Base-by-base conservation (phyloP, 2,888 invertebrate genomes). In the Lasioglossum villosulum region DNA sequence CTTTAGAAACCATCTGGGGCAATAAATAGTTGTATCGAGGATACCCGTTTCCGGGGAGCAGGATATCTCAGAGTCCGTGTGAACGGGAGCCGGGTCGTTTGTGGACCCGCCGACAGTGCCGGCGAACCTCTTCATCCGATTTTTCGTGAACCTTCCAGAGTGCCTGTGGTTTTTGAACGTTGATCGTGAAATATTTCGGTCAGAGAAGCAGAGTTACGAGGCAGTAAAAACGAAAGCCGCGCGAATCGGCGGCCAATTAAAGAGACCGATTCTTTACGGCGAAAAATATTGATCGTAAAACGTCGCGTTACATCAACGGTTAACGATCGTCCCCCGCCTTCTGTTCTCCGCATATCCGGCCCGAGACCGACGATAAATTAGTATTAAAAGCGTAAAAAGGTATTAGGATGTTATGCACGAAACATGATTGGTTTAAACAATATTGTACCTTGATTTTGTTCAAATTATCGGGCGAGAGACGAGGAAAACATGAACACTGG, bases 231-330 rank as follows among this genome's bases (percentile, higher is more conserved):
- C 77, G 86, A 86, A 89, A 90, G 86, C 80, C 75, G 80, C 80
- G 83, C 63, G 86, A 85, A 82, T 80, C 78, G 84, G 73, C 76
- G 77, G 82, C 82, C 85, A 85, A 89, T 89, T 86, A 89, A 84
- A 78, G 76, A 76, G 80, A 68, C 83, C 84, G 83, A 90, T 90
- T 90, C 34, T 78, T 66, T 81, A 34, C 48, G 71, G 27, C 16
- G 74, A 89, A 82, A 89, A 89, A 88, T 89, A 88, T 86, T 73
- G 85, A 72, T 56, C 78, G 80, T 90, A 90, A 90, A 90, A 86
- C 80, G 88, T 85, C 80, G 78, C 74, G 82, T 89, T 89, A 78
- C 78, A 75, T 90, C 86, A 80, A 82, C 79, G 72, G 70, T 88
- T 86, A 88, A 89, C 71, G 87, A 86, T 80, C 66, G 80, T 84